phyloP scores from a whole-genome alignment of 2,888 invertebrate genomes.

The Melipona beecheii region DNA sequence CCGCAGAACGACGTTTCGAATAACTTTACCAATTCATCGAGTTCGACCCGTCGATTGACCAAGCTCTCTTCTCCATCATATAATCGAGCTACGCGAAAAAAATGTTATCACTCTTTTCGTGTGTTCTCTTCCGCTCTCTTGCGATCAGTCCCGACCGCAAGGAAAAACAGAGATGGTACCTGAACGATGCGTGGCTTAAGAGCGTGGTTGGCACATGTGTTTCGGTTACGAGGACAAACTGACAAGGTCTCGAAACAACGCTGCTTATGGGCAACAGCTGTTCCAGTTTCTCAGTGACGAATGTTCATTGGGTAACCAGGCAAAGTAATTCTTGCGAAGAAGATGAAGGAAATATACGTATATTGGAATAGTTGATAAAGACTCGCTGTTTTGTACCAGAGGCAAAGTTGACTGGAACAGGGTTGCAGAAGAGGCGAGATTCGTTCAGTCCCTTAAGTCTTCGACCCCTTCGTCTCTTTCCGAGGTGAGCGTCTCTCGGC shows the following conservation, averaged over 20 bases:
- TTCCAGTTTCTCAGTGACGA: constrained; percentile 24
- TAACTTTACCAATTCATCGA: constrained; percentile 23
- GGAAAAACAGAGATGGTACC: background rate
- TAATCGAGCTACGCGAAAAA: no score
- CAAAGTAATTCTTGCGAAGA: background rate
- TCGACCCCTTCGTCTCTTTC: constrained; percentile 1
- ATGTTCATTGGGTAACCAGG: background rate
- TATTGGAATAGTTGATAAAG: background rate
- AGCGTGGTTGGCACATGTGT: constrained; percentile 14
- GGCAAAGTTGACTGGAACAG: constrained; percentile 3
- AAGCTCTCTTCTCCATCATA: constrained; percentile 24
- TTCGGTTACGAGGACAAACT: constrained; percentile 21
- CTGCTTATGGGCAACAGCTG: constrained; percentile 20
- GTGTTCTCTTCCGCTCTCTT: no score
- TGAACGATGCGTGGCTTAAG: background rate
- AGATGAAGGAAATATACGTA: background rate
- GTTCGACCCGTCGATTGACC: background rate
- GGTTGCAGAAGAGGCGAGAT: constrained; percentile 23
- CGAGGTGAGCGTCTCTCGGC: constrained; percentile 45
- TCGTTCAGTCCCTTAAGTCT: constrained; percentile 33
- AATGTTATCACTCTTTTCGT: background rate
- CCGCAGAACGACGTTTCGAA: background rate
- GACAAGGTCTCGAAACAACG: background rate
- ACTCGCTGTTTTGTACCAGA: background rate
- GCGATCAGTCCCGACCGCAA: background rate